Conservation (phyloP, 2,797 vertebrate species). For the Chaetodon trifasciatus region DNA sequence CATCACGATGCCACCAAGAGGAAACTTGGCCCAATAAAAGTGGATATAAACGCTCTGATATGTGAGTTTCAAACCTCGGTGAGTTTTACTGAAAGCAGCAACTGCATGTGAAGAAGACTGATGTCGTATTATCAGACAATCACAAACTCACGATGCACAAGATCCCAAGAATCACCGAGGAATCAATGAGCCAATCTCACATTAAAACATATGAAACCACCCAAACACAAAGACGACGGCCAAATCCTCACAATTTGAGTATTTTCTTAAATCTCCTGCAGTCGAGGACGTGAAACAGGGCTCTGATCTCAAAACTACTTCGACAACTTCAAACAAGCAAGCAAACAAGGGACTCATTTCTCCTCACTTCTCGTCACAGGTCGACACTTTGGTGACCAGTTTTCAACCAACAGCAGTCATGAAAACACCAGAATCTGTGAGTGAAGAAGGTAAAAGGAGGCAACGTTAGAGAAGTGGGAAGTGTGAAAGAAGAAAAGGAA, state of each 20-base stretch:
- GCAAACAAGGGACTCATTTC: too few species aligned
- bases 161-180: not conserved
- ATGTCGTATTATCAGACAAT: not conserved
- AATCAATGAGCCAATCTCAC: not conserved
- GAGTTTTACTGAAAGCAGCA: too few species aligned
- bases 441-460: not conserved
- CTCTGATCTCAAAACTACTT: too few species aligned
- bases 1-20: not conserved
- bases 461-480: slow-evolving; percentile 42
- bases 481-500: slow-evolving; percentile 59
- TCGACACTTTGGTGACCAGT: not conserved
- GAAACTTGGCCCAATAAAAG: not conserved
- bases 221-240: too few species aligned
- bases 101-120: too few species aligned
- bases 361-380: too few species aligned
- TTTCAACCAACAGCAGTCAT: not conserved
- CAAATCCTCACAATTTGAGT: too few species aligned
- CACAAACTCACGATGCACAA: not conserved
- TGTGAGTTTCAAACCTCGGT: too few species aligned
- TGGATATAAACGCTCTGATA: not conserved
- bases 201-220: not conserved
- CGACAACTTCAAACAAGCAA: too few species aligned
- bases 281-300: not conserved
- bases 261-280: not conserved
- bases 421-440: not conserved